phyloP scores from a whole-genome alignment of 2,113 vertebrate genomes.

The Ivindomyrus marchei region DNA sequence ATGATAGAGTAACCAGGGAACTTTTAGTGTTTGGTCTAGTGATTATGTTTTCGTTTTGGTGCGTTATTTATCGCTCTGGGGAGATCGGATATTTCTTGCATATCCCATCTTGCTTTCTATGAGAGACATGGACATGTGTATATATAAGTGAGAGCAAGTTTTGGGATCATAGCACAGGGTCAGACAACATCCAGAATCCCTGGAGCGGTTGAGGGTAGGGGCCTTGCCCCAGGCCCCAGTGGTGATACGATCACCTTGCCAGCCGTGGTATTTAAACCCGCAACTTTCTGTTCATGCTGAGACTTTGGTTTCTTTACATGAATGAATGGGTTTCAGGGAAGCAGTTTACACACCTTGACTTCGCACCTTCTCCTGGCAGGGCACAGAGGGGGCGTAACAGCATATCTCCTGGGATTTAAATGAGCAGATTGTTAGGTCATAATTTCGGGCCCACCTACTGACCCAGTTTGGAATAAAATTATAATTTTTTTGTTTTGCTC shows the following conservation, averaged over 20 bases:
- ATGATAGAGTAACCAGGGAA: not conserved
- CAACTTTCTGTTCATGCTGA: not conserved
- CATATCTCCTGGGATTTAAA: not conserved
- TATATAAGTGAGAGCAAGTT: not conserved
- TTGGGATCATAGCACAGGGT: not conserved
- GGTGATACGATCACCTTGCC: not conserved
- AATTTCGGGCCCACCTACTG: not conserved
- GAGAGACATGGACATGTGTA: not conserved
- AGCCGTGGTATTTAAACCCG: not conserved
- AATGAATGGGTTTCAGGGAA: not conserved
- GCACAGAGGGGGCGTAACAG: not conserved
- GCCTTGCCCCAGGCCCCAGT: not conserved
- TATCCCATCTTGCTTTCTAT: not conserved
- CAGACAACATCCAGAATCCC: not conserved
- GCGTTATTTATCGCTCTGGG: not conserved
- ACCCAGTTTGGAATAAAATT: not conserved
- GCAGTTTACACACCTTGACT: not conserved
- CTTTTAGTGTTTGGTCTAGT: not conserved
- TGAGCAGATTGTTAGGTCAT: constrained; percentile 2
- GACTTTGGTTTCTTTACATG: not conserved
- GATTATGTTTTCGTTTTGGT: not conserved
- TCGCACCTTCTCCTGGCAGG: not conserved
- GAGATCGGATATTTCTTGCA: not conserved
- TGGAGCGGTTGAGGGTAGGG: not conserved
- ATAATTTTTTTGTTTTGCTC: not conserved